These are phyloP conservation scores for Barnardius zonarius DNA, from an alignment of 2,113 vertebrate species.

Conservation along the genomic window DNA sequence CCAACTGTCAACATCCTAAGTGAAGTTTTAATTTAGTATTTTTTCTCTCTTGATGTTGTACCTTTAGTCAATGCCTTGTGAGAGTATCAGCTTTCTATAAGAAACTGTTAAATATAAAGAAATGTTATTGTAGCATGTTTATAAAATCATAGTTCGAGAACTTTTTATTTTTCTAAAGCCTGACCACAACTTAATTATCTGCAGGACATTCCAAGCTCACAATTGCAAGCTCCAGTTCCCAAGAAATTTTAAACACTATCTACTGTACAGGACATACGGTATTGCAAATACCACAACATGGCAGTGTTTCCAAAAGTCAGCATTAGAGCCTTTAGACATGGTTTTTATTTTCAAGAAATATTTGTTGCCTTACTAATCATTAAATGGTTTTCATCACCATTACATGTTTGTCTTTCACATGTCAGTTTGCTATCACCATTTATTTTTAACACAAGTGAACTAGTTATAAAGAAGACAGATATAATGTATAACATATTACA, in stretches of 20 bases:
- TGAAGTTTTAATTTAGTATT: constrained; percentile 99
- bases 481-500: neutral
- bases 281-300: constrained; percentile 76
- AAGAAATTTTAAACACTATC: constrained; percentile 84
- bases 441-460: constrained; percentile 57
- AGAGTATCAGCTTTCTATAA: constrained; percentile 95
- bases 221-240: constrained; percentile 87
- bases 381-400: constrained; percentile 74
- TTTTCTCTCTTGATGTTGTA: constrained; percentile 97
- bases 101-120: constrained; percentile 97
- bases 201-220: constrained; percentile 91
- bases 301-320: constrained; percentile 81
- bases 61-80: constrained; percentile 96
- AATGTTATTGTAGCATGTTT: constrained; percentile 99
- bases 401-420: constrained; percentile 55
- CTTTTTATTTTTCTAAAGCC: constrained; percentile 84
- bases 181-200: constrained; percentile 91
- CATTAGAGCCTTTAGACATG: constrained; percentile 71
- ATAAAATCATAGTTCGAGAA: constrained; percentile 91
- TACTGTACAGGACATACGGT: constrained; percentile 76
- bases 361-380: constrained; percentile 73
- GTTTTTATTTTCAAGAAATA: constrained; percentile 77
- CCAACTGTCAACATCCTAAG: constrained; percentile 94
- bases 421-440: constrained; percentile 45
- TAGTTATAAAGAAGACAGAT: constrained; percentile 8